Base-by-base conservation (phyloP, 2,113 vertebrate species). In the Corydoras sp. region DNA sequence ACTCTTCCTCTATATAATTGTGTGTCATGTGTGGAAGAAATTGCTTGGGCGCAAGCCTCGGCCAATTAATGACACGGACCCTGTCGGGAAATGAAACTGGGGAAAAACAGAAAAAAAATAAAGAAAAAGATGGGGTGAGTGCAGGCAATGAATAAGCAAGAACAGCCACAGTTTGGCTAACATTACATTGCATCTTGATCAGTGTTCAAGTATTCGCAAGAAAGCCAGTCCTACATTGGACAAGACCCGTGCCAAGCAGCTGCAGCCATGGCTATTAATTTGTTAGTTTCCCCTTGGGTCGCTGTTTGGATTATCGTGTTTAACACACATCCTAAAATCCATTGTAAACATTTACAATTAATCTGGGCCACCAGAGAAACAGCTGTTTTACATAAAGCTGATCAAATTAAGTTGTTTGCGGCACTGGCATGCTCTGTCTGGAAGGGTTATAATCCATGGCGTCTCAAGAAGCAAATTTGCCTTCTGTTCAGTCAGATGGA, bases 21-120 rank as follows among this genome's bases (percentile, higher is more conserved):
- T 88, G 90, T 92, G 91, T 93, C 91, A 91, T 89, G 86, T 92
- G 88, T 91, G 90, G 88, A 90, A 92, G 72, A 92, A 95, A 93
- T 91, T 84, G 90, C 89, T 88, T 86, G 87, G 77, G 82, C 70
- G 83, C 84, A 86, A 87, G 86, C 87, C 85, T 87, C 86, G 90
- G 63, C 85, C 89, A 92, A 91, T 92, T 92, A 93, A 85, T 81
- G 79, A 84, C 32, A 32, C 58, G 67, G 64, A 48, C 71, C 77
- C 75, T 72, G 66, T 58, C 74, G 71, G 69, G 65, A 71, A 78
- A 78, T 71, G 14, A 66, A 67, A 63, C 58, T 11, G 60, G 18
- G 18, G 18, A 24, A 24, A 24, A 24, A 24, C 18, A 1, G 18
- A 24, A 74, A 72, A 58, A 62, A 78, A 75, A 75, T 62, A 51